phyloP scores from a whole-genome alignment of 2,113 vertebrate genomes.

The Axis porcinus region DNA sequence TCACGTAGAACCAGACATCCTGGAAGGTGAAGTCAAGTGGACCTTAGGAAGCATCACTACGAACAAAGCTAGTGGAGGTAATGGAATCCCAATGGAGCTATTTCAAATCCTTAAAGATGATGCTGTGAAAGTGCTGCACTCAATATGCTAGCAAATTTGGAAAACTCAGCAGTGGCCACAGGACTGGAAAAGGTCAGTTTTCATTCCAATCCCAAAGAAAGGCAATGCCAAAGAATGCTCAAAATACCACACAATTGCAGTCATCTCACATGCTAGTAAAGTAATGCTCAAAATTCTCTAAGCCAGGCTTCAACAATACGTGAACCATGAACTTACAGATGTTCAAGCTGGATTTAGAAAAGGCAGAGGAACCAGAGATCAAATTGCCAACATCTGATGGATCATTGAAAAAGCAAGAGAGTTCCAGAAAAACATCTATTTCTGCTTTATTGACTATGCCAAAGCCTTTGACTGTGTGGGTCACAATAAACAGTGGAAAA shows the following conservation, averaged over 20 bases:
- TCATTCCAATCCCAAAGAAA: neutral
- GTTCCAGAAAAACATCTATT: neutral
- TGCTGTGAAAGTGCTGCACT: no score
- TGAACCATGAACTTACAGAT: neutral
- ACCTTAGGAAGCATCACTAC: no score
- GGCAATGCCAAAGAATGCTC: neutral
- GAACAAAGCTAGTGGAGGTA: no score
- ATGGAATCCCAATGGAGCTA: no score
- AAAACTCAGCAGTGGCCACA: no score
- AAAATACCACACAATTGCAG: neutral
- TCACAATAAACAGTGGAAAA: neutral
- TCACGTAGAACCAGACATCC: no score
- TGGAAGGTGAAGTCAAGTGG: no score
- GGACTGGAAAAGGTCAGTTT: no score
- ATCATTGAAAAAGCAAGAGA: neutral
- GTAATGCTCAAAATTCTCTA: neutral
- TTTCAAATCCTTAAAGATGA: no score
- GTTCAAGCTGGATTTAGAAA: neutral
- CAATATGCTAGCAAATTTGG: no score
- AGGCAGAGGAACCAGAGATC: neutral
- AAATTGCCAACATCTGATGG: neutral
- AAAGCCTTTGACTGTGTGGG: neutral
- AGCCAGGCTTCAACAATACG: neutral
- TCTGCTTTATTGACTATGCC: neutral
- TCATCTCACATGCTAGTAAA: neutral